A percentile compares a stretch with the other conserved stretches of the same genome.
Conservation (phyloP, 2,797 vertebrate genomes). For the Siniperca scherzeri region DNA sequence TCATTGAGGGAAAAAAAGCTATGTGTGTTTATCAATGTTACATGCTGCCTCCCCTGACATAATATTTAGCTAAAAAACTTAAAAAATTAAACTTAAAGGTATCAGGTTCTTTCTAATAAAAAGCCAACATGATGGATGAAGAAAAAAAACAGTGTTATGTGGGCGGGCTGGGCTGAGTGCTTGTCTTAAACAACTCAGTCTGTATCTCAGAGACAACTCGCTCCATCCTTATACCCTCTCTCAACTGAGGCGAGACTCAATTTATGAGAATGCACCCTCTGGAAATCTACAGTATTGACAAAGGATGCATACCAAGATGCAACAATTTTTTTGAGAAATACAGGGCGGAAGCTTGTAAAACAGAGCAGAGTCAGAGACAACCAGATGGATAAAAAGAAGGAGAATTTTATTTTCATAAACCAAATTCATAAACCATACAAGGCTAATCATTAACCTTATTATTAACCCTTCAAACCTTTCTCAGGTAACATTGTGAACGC, state of each 20-base stretch:
- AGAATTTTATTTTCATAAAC: too few relatives aligned
- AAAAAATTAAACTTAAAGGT: neutral
- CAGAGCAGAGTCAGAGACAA: neutral
- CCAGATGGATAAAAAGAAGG: neutral
- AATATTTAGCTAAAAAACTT: neutral
- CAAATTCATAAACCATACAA: neutral
- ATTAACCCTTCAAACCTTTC: neutral
- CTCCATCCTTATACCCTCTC: neutral
- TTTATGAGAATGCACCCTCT: neutral
- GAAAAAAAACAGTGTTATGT: neutral
- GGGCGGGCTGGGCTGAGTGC: neutral
- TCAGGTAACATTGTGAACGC: too few relatives aligned
- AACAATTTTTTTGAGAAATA: neutral
- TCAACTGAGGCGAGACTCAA: constrained; percentile 6
- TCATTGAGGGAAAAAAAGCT: neutral
- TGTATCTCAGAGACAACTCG: constrained; percentile 1
- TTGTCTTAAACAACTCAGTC: neutral
- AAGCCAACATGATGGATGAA: neutral
- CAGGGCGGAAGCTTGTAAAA: neutral
- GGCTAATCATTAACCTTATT: neutral
- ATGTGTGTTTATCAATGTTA: neutral
- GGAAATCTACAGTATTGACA: neutral
- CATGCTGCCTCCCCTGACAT: too few relatives aligned
- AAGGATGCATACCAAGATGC: neutral
- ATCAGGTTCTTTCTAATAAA: neutral